Evolutionary conservation across 2,888 invertebrate genomes (phyloP).

Genomic region (Drosophila cyrtoloma): DNA sequence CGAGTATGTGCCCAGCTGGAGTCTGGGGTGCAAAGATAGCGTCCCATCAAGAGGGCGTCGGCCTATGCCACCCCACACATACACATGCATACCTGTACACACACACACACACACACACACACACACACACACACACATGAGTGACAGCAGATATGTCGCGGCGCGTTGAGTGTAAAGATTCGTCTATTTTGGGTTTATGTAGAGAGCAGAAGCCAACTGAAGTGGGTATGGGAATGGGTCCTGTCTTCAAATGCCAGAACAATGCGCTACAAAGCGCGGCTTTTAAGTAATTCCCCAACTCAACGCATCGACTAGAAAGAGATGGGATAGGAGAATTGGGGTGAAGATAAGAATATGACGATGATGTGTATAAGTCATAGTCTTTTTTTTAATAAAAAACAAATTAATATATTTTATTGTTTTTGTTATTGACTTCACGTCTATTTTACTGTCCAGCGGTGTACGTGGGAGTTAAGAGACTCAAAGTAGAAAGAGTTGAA

Average conservation of each 20-base stretch:
- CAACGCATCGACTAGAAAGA: too few species aligned
- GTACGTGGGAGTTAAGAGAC: too few species aligned
- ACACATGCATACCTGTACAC: conserved; percentile 5
- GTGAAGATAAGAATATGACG: too few species aligned
- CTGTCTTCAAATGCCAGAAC: conserved; percentile 46
- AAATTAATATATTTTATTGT: too few species aligned
- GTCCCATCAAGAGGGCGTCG: conserved; percentile 33
- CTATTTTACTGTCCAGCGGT: too few species aligned
- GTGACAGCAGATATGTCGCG: conserved; percentile 61
- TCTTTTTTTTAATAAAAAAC: too few species aligned
- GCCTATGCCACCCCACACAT: conserved; percentile 44
- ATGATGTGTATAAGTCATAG: too few species aligned
- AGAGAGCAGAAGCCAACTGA: neutral
- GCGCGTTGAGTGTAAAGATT: conserved; percentile 51
- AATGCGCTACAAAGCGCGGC: conserved; percentile 30
- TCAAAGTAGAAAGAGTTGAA: neutral
- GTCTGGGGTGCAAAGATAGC: conserved; percentile 22
- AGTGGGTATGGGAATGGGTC: conserved; percentile 2
- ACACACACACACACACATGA: conserved; percentile 29
- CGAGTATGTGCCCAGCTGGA: conserved; percentile 38
- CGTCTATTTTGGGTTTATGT: conserved; percentile 44
- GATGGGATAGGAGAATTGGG: neutral
- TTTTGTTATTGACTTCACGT: too few species aligned
- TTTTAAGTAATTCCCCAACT: neutral
- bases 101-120: conserved; percentile 15